Conservation (phyloP, 2,797 vertebrate species). For the Lepilemur ruficaudatus region DNA sequence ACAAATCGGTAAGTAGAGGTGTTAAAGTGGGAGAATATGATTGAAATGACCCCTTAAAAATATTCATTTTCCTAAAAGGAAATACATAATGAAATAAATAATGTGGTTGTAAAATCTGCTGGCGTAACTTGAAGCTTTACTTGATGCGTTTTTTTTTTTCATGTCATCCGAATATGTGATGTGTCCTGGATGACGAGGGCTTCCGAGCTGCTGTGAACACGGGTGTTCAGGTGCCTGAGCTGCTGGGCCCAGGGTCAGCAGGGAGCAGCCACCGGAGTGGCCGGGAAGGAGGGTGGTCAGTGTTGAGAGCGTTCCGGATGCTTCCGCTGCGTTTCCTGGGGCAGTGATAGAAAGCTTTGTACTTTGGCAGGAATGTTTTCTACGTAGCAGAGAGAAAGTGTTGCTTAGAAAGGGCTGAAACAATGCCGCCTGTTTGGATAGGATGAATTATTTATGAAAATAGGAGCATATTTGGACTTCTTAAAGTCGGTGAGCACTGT, state of each 20-base stretch:
- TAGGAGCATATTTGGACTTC: not conserved
- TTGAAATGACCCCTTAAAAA: not conserved
- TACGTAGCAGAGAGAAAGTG: not conserved
- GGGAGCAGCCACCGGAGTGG: accelerated
- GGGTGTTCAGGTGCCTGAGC: accelerated
- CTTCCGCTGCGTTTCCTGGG: not conserved
- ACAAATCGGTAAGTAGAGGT: not conserved
- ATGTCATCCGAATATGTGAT: no score
- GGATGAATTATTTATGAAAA: conserved; percentile 43
- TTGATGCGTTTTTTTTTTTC: not conserved
- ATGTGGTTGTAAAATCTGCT: not conserved
- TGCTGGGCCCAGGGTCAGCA: accelerated
- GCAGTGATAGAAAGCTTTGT: not conserved
- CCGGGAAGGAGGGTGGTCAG: accelerated
- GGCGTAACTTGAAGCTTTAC: not conserved
- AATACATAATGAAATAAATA: not conserved
- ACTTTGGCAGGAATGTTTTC: not conserved
- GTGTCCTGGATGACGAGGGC: not conserved
- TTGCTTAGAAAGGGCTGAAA: not conserved
- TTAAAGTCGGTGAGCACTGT: not conserved
- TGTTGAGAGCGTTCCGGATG: not conserved
- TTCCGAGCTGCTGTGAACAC: not conserved
- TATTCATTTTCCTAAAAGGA: not conserved
- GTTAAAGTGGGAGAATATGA: not conserved
- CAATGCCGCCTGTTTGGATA: not conserved